A percentile compares a stretch with the other conserved stretches of the same genome.
These are phyloP conservation scores for Drosophila fulvimacula DNA, from an alignment of 2,888 invertebrate genomes.

Conservation along the genomic window DNA sequence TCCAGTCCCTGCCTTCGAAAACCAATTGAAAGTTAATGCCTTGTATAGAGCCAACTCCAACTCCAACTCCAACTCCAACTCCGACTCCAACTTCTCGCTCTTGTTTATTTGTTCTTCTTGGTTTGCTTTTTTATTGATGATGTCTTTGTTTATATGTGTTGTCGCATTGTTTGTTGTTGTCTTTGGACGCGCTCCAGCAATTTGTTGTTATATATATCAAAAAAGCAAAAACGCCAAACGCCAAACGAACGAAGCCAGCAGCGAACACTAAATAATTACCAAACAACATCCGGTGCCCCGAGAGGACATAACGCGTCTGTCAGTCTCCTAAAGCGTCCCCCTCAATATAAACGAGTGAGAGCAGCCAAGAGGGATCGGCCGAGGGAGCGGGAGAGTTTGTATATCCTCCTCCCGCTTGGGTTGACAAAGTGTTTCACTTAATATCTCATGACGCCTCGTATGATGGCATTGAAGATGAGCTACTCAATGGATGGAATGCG, in stretches of 20 bases:
- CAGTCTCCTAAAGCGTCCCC: slow-evolving; percentile 13
- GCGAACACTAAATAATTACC: slow-evolving; percentile 77
- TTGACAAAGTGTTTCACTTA: slow-evolving; percentile 83
- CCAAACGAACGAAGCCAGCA: slow-evolving; percentile 50
- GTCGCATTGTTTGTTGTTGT: slow-evolving; percentile 74
- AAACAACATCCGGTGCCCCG: slow-evolving; percentile 76
- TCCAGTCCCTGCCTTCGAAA: slow-evolving; percentile 43
- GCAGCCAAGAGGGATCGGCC: not conserved
- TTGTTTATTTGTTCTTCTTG: slow-evolving; percentile 62
- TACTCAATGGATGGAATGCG: slow-evolving; percentile 56
- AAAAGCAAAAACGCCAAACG: slow-evolving; percentile 77
- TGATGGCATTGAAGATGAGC: slow-evolving; percentile 63
- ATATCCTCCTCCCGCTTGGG: slow-evolving; percentile 26
- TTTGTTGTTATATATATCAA: slow-evolving; percentile 73
- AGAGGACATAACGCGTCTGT: slow-evolving; percentile 68
- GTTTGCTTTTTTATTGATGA: slow-evolving; percentile 75
- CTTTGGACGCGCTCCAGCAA: slow-evolving; percentile 75
- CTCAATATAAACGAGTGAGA: not conserved
- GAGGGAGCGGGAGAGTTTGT: not conserved
- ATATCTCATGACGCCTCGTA: slow-evolving; percentile 79
- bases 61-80: slow-evolving; percentile 6
- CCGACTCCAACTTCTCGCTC: slow-evolving; percentile 12
- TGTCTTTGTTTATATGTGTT: slow-evolving; percentile 79
- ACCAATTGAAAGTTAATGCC: slow-evolving; percentile 66
- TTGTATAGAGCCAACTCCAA: slow-evolving; percentile 24